phyloP scores from a whole-genome alignment of 2,888 invertebrate genomes.

The Gryllus longicercus region DNA sequence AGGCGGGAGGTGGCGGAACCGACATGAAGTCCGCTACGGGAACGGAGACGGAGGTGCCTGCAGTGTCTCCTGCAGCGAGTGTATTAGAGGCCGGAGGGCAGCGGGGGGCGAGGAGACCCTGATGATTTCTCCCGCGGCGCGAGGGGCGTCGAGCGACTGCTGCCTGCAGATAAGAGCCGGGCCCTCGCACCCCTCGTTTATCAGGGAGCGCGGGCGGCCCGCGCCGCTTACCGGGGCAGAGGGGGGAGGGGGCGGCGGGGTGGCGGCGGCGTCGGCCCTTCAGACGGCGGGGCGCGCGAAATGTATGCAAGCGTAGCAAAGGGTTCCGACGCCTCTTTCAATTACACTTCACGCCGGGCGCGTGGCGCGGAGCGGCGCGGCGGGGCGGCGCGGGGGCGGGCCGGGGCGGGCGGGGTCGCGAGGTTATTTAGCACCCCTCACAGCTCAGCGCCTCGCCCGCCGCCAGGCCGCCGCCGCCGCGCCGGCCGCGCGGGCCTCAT shows the following conservation, averaged over 20 bases:
- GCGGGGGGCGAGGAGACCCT: no score
- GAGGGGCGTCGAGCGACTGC: not conserved
- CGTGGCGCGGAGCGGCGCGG: not conserved
- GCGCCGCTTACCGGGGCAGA: no score
- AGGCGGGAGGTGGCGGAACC: no score
- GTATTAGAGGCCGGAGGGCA: no score
- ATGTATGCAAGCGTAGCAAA: not conserved
- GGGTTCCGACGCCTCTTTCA: conserved; percentile 1
- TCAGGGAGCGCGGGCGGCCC: not conserved
- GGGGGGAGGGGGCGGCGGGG: no score
- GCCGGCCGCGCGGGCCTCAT: no score
- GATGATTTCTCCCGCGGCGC: no score
- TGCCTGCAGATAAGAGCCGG: not conserved
- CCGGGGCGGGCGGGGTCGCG: not conserved
- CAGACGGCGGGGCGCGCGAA: not conserved
- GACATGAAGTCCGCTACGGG: no score
- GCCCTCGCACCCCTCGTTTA: not conserved
- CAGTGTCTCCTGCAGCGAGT: no score
- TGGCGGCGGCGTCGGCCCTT: not conserved
- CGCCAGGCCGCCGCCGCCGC: not conserved
- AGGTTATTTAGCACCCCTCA: conserved; percentile 8
- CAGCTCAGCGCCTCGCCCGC: not conserved
- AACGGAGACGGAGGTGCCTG: no score
- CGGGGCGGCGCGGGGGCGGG: not conserved
- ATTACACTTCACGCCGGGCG: conserved; percentile 3